These are phyloP conservation scores for Coptotermes formosanus DNA, from an alignment of 1,140 invertebrate species.

Conservation along the genomic window DNA sequence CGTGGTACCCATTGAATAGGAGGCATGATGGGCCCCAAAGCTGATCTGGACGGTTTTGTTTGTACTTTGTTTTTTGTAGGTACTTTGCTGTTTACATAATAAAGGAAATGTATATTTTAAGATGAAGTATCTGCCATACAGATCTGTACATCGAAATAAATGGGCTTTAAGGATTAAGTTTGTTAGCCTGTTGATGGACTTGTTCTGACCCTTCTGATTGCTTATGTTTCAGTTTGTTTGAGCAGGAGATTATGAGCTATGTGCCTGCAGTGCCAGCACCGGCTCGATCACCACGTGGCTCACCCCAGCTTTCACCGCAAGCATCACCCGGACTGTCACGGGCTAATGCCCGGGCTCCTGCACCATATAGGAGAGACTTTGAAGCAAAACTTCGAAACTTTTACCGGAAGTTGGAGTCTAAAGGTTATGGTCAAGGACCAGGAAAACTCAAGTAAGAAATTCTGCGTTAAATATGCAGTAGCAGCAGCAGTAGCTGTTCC, in stretches of 20 bases:
- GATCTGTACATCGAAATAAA: no score
- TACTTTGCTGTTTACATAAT: background rate
- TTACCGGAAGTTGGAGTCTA: slow-evolving; percentile 92
- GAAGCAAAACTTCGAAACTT: slow-evolving; percentile 94
- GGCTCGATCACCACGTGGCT: slow-evolving; percentile 53
- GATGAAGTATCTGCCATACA: no score
- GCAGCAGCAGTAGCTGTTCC: no score
- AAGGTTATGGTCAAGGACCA: slow-evolving; percentile 94
- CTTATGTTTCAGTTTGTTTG: slow-evolving; percentile 78
- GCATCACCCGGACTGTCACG: slow-evolving; percentile 74
- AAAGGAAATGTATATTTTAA: background rate
- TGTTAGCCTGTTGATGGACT: background rate
- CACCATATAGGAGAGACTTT: slow-evolving; percentile 88
- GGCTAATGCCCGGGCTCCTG: slow-evolving; percentile 73
- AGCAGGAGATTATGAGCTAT: slow-evolving; percentile 98
- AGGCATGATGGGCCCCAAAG: no score
- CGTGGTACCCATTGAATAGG: no score
- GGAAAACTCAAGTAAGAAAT: slow-evolving; percentile 87
- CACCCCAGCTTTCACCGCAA: slow-evolving; percentile 73
- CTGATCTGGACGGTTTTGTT: no score
- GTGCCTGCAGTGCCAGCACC: slow-evolving; percentile 65
- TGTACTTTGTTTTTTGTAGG: no score
- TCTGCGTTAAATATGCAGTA: no score
- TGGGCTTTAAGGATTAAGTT: background rate
- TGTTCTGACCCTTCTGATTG: background rate